Percentiles rank a stretch among this genome's conserved stretches.
phyloP scores from a whole-genome alignment of 2,113 vertebrate species.

The Diphyllodes magnificus region DNA sequence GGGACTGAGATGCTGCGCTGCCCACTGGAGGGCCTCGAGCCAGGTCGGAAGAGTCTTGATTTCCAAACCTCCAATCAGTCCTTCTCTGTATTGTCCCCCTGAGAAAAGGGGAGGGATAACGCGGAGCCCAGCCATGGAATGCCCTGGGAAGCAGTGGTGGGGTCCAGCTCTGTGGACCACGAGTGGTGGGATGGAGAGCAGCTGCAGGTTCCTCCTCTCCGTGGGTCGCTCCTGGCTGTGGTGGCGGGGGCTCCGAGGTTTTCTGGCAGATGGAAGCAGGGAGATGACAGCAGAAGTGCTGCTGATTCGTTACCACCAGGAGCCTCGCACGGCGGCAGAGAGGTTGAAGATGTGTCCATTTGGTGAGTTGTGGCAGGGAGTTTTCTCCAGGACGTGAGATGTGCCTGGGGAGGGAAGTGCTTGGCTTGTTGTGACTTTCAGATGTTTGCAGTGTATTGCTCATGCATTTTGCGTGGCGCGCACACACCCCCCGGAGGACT shows the following conservation, averaged over 20 bases:
- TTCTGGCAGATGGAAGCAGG: no score
- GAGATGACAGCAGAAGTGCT: not conserved
- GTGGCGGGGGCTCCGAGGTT: no score
- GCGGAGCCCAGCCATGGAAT: not conserved
- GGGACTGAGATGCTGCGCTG: not conserved
- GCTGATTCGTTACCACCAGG: not conserved
- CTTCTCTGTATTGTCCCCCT: not conserved
- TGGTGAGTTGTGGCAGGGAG: fast-evolving
- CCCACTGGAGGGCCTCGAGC: fast-evolving
- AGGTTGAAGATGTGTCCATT: fast-evolving
- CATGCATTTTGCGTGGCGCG: not conserved
- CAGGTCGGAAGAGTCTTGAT: fast-evolving
- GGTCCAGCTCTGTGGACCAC: fast-evolving
- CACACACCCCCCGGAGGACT: not conserved
- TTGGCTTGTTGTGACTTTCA: not conserved
- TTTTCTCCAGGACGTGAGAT: fast-evolving
- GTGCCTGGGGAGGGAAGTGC: not conserved
- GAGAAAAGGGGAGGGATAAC: not conserved
- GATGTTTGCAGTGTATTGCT: not conserved
- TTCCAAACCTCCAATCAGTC: not conserved
- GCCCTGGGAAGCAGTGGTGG: not conserved
- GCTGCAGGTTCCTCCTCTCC: not conserved
- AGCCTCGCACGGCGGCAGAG: fast-evolving
- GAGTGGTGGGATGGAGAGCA: not conserved
- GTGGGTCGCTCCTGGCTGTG: fast-evolving